Evolutionary conservation across 2,113 vertebrate genomes (phyloP).

Genomic region (Agapornis roseicollis): DNA sequence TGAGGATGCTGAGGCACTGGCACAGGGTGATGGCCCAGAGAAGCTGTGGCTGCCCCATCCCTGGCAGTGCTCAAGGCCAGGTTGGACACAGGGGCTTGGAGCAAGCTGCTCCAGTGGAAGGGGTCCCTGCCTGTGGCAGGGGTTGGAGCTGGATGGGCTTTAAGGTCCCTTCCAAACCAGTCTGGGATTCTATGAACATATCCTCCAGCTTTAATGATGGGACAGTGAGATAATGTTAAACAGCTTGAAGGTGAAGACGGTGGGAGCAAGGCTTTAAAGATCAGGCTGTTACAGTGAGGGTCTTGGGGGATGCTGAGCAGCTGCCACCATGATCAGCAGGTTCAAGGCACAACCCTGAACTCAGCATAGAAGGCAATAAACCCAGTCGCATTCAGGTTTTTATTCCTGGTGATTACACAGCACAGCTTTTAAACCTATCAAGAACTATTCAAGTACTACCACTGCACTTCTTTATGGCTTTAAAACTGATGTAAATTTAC

Average conservation of each 20-base stretch:
- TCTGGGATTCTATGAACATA: neutral
- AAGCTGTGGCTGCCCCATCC: neutral
- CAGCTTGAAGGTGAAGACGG: neutral
- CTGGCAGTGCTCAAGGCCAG: neutral
- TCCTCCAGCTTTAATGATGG: neutral
- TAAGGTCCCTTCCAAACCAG: neutral
- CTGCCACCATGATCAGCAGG: neutral
- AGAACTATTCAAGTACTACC: neutral
- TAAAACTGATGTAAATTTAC: neutral
- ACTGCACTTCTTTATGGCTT: neutral
- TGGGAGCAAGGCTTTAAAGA: neutral
- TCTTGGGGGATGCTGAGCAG: neutral
- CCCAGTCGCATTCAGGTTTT: neutral
- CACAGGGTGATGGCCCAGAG: too few species aligned
- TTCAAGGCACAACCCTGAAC: neutral
- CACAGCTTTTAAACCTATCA: neutral
- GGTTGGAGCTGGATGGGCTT: neutral
- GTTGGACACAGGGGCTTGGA: neutral
- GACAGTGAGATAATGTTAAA: rapidly evolving
- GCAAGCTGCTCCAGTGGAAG: neutral
- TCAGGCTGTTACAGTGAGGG: rapidly evolving
- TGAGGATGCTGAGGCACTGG: too few species aligned
- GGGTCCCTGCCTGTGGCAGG: neutral
- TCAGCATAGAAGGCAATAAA: rapidly evolving
- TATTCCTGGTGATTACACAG: neutral